A percentile compares a stretch with the other conserved stretches of the same genome.
These are phyloP conservation scores for Chaetodon auriga DNA, from an alignment of 2,113 vertebrate genomes.

Conservation along the genomic window DNA sequence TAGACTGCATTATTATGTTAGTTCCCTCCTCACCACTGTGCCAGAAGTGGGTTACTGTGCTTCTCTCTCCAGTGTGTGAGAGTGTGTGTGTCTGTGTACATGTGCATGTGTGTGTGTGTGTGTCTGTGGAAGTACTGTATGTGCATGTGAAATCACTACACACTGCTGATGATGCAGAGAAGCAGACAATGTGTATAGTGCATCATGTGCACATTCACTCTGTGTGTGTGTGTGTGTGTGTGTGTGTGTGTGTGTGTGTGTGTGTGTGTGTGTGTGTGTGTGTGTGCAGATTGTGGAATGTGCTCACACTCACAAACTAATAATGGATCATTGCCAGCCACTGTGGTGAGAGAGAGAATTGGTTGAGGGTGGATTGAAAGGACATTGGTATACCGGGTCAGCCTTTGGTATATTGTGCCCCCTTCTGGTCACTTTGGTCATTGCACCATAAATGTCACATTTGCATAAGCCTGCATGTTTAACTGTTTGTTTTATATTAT, in stretches of 20 bases:
- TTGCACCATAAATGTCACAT: conserved; percentile 8
- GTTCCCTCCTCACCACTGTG: conserved; percentile 48
- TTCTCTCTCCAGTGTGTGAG: conserved; percentile 57
- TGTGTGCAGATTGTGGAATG: conserved; percentile 61
- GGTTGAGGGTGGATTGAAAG: conserved; percentile 28
- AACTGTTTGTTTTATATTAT: neutral
- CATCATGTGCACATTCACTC: conserved; percentile 68
- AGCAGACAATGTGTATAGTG: conserved; percentile 68
- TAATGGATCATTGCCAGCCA: conserved; percentile 59
- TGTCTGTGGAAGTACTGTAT: conserved; percentile 6
- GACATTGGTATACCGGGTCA: neutral
- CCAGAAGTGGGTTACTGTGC: conserved; percentile 83
- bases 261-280: conserved; percentile 29
- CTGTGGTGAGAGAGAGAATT: conserved; percentile 39
- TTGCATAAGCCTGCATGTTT: neutral
- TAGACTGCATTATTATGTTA: conserved; percentile 79
- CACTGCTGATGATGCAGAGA: conserved; percentile 75
- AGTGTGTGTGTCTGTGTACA: conserved; percentile 23
- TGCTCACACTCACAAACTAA: conserved; percentile 61
- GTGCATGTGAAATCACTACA: conserved; percentile 57
- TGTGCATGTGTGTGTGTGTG: conserved; percentile 33
- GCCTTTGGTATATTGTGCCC: conserved; percentile 65
- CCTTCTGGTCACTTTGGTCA: conserved; percentile 67
- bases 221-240: conserved; percentile 22
- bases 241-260: conserved; percentile 26